Percentiles rank a stretch among this genome's conserved stretches.
These are phyloP conservation scores for Atlantisia rogersi DNA, from an alignment of 2,113 vertebrate genomes.

Conservation along the genomic window DNA sequence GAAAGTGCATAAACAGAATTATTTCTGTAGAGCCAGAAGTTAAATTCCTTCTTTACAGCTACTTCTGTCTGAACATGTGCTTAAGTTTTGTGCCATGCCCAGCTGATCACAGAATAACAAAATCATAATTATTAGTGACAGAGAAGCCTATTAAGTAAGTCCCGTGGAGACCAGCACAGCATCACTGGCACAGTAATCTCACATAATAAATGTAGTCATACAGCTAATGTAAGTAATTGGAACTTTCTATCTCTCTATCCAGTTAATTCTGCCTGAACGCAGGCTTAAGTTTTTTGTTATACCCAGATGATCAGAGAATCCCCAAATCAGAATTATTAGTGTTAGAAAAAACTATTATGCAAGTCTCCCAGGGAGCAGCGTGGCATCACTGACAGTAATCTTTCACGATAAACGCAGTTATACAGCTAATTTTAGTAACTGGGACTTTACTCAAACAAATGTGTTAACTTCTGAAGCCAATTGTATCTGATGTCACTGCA, in stretches of 20 bases:
- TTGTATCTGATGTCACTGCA: constrained; percentile 33
- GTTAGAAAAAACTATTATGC: constrained; percentile 10
- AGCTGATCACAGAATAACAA: neutral
- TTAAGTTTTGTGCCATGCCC: constrained; percentile 7
- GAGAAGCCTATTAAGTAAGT: constrained; percentile 37
- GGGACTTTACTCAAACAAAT: neutral
- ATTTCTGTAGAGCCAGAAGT: constrained; percentile 18
- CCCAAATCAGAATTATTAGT: constrained; percentile 44
- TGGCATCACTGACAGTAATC: neutral
- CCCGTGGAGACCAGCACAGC: neutral
- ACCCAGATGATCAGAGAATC: constrained; percentile 29
- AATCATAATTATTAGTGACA: constrained; percentile 37
- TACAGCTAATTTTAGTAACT: constrained; percentile 35
- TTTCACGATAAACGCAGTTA: constrained; percentile 14
- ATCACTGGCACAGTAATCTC: constrained; percentile 25
- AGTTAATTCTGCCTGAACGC: constrained; percentile 54
- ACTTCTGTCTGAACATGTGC: neutral
- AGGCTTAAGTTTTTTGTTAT: neutral
- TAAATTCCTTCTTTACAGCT: constrained; percentile 10
- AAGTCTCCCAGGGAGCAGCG: neutral
- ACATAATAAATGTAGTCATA: neutral
- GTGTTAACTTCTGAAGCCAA: neutral
- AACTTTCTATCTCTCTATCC: constrained; percentile 40
- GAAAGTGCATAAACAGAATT: constrained; percentile 33
- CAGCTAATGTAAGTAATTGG: constrained; percentile 44